Percentiles rank a stretch among this genome's conserved stretches.
phyloP scores from a whole-genome alignment of 2,888 invertebrate species.

The Agriopis leucophaearia region DNA sequence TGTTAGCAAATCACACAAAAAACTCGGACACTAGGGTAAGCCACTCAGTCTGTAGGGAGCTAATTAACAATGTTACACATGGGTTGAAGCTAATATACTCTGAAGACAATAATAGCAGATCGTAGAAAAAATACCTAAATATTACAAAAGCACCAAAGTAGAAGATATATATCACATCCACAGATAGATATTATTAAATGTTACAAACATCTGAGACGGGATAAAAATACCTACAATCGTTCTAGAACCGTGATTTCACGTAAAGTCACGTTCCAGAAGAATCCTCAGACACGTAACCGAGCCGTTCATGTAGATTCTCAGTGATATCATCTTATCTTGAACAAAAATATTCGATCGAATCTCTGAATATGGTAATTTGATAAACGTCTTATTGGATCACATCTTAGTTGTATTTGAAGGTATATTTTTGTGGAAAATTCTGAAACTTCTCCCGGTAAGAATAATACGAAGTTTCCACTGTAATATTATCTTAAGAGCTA shows the following conservation, averaged over 20 bases:
- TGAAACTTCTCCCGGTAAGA: not conserved
- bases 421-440: not conserved
- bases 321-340: conserved; percentile 4
- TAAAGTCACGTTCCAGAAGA: conserved; percentile 23
- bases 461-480: not conserved
- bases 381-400: conserved; percentile 11
- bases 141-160: not conserved
- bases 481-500: too few relatives aligned
- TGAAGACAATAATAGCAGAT: too few relatives aligned
- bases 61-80: too few relatives aligned
- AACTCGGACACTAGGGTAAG: too few relatives aligned
- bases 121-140: not conserved
- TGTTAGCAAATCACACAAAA: too few relatives aligned
- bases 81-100: too few relatives aligned
- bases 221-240: conserved; percentile 14
- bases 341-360: conserved; percentile 17
- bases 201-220: conserved; percentile 18
- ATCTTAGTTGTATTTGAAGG: not conserved
- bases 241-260: conserved; percentile 19
- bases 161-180: not conserved
- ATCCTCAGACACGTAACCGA: conserved; percentile 12
- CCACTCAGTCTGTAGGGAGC: too few relatives aligned
- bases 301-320: conserved; percentile 4
- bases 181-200: conserved; percentile 20
- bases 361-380: conserved; percentile 13